Percentiles rank a stretch among this genome's conserved stretches.
These are phyloP conservation scores for Artibeus lituratus DNA, from an alignment of 2,797 vertebrate genomes.

Conservation along the genomic window DNA sequence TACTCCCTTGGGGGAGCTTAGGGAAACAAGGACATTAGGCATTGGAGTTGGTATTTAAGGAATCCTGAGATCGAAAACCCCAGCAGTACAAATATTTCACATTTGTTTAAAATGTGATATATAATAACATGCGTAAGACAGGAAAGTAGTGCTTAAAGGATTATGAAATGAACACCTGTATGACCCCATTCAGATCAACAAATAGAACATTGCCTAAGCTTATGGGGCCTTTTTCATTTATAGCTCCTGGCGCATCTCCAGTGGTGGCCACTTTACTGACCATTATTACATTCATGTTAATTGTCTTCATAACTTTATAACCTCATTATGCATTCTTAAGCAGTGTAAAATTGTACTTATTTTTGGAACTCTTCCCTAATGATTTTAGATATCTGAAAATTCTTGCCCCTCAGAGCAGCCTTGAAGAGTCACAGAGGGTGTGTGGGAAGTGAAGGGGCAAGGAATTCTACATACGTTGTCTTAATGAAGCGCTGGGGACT, in stretches of 20 bases:
- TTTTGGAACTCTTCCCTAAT: background rate
- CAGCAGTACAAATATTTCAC: background rate
- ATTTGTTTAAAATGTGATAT: background rate
- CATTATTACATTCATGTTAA: background rate
- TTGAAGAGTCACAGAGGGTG: background rate
- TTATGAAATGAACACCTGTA: background rate
- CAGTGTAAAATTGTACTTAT: background rate
- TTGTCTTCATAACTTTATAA: background rate
- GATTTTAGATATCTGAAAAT: background rate
- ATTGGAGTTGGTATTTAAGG: background rate
- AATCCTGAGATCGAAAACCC: background rate
- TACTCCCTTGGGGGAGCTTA: background rate
- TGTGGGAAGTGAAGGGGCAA: background rate
- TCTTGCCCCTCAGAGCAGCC: background rate
- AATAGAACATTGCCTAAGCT: background rate
- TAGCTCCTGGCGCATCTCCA: background rate
- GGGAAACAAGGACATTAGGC: background rate
- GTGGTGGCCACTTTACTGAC: background rate
- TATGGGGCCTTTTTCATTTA: background rate
- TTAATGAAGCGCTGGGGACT: background rate
- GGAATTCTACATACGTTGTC: background rate
- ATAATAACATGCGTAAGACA: background rate
- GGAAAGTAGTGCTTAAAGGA: background rate
- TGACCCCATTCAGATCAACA: background rate
- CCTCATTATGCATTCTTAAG: background rate